A percentile compares a stretch with the other conserved stretches of the same genome.
These are phyloP conservation scores for Amitus sp. DNA, from an alignment of 2,888 invertebrate species.

Conservation along the genomic window DNA sequence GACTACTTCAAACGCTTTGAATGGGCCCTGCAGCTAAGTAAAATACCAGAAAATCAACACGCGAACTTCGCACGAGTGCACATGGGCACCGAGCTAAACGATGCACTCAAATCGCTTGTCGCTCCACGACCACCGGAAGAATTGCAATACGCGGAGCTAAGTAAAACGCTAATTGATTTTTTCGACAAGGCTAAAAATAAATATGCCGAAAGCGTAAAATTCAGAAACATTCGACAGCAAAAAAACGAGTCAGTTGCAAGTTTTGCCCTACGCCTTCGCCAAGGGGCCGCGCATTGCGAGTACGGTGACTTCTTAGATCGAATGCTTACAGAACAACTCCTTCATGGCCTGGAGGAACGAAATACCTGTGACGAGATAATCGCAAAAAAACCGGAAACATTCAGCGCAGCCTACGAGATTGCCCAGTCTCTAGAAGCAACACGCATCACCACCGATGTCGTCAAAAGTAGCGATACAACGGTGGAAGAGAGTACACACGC, in stretches of 20 bases:
- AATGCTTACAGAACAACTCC: constrained; percentile 30
- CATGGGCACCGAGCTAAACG: constrained; percentile 24
- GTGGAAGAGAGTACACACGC: neutral
- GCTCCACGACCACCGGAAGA: constrained; percentile 13
- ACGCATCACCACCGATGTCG: constrained; percentile 6
- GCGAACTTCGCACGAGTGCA: constrained; percentile 22
- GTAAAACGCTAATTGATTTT: constrained; percentile 7
- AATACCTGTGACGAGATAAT: constrained; percentile 31
- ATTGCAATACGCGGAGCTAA: constrained; percentile 2
- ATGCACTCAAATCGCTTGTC: constrained; percentile 21
- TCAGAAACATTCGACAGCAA: constrained; percentile 16
- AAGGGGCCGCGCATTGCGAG: constrained; percentile 26
- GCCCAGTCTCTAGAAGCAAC: constrained; percentile 25
- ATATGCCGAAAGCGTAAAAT: constrained; percentile 34
- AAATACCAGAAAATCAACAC: constrained; percentile 8
- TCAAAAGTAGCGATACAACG: no score
- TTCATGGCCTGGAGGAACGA: constrained; percentile 15
- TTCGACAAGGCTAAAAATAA: constrained; percentile 25
- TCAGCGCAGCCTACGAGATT: constrained; percentile 21
- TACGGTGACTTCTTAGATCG: constrained; percentile 23
- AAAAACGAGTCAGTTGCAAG: constrained; percentile 16
- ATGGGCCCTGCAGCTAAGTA: constrained; percentile 16
- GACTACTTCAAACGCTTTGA: constrained; percentile 29
- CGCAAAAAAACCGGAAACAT: constrained; percentile 21
- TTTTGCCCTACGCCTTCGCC: constrained; percentile 24